Evolutionary conservation across 2,113 vertebrate genomes (phyloP).

Genomic region (Pterophyllum scalare): DNA sequence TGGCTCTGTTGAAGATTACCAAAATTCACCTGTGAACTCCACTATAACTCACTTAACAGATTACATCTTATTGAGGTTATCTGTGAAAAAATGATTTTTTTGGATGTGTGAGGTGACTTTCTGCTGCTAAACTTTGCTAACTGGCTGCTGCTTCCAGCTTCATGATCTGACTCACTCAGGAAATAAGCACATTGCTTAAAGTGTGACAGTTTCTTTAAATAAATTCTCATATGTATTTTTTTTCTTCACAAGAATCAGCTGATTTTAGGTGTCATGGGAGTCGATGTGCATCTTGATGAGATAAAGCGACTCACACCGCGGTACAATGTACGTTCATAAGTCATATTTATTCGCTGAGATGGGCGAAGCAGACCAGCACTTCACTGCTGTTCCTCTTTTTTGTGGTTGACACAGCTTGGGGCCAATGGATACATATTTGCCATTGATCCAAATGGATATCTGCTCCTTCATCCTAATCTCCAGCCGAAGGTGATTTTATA

Average conservation of each 20-base stretch:
- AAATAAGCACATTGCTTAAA: background rate
- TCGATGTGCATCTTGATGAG: slow-evolving; percentile 96
- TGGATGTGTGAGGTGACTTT: background rate
- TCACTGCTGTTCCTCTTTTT: background rate
- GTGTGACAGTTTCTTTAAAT: background rate
- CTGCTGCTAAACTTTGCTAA: background rate
- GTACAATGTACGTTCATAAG: slow-evolving; percentile 87
- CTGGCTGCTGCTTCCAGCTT: background rate
- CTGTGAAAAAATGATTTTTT: background rate
- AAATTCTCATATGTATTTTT: background rate
- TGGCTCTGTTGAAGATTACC: too few species aligned
- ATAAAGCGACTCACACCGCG: slow-evolving; percentile 94
- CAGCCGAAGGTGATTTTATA: slow-evolving; percentile 86
- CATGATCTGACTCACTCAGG: background rate
- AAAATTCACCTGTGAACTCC: too few species aligned
- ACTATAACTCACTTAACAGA: background rate
- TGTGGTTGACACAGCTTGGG: slow-evolving; percentile 77
- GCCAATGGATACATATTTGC: slow-evolving; percentile 99
- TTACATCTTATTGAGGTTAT: background rate
- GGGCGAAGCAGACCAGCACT: background rate
- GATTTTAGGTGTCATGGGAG: slow-evolving; percentile 97
- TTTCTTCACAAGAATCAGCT: slow-evolving; percentile 89
- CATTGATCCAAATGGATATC: slow-evolving; percentile 98
- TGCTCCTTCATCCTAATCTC: slow-evolving; percentile 97
- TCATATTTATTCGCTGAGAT: background rate